Percentiles rank a stretch among this genome's conserved stretches.
These are phyloP conservation scores for Megalopta genalis DNA, from an alignment of 1,140 invertebrate species.

Conservation along the genomic window DNA sequence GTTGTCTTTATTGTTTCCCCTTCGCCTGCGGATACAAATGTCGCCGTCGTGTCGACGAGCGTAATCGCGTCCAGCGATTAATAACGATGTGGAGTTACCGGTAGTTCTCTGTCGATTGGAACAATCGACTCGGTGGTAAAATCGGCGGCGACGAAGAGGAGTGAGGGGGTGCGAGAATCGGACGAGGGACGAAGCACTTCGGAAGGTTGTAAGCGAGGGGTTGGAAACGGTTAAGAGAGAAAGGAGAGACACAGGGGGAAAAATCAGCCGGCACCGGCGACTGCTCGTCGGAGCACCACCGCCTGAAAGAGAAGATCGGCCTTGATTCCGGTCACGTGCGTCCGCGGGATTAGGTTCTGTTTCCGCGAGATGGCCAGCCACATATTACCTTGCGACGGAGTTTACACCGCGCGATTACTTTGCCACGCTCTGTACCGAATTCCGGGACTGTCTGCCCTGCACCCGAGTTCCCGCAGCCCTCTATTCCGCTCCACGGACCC, in stretches of 20 bases:
- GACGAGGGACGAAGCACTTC: constrained; percentile 17
- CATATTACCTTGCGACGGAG: constrained; percentile 51
- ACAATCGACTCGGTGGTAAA: no score
- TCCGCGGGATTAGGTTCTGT: constrained; percentile 73
- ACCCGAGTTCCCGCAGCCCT: background rate
- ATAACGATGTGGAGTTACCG: constrained; percentile 59
- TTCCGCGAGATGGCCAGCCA: constrained; percentile 67
- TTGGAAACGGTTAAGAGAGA: constrained; percentile 48
- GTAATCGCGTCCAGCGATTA: constrained; percentile 62
- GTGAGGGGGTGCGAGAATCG: background rate
- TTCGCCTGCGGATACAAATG: constrained; percentile 53
- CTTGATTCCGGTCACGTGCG: constrained; percentile 73
- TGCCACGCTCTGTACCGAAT: constrained; percentile 49
- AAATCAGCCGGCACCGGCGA: constrained; percentile 45
- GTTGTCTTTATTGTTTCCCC: background rate
- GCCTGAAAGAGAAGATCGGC: constrained; percentile 27
- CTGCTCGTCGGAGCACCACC: constrained; percentile 36
- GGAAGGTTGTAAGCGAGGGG: constrained; percentile 27
- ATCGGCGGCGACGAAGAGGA: background rate
- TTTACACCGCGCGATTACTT: constrained; percentile 61
- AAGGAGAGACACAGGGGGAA: constrained; percentile 40
- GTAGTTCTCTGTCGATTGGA: constrained; percentile 32
- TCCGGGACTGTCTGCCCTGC: constrained; percentile 6
- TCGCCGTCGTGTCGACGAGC: no score
- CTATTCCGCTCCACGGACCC: background rate